Percentiles rank a stretch among this genome's conserved stretches.
Conservation (phyloP, 2,113 vertebrate genomes). For the Madoqua kirkii region DNA sequence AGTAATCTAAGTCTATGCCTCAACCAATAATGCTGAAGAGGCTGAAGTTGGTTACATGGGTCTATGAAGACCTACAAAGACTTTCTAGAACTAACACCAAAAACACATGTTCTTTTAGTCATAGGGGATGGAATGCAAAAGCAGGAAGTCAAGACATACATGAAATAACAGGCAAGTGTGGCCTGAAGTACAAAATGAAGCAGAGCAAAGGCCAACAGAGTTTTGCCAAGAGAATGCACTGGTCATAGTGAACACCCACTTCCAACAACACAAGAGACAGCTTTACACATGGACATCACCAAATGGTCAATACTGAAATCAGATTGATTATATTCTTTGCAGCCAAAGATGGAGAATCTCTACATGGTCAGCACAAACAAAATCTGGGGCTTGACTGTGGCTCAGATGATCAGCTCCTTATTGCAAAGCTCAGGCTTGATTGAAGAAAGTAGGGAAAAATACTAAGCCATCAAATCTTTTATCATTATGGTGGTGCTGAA, state of each 20-base stretch:
- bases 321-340: background rate
- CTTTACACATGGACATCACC: background rate
- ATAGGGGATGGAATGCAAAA: background rate
- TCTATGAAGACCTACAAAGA: background rate
- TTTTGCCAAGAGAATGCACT: background rate
- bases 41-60: background rate
- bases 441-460: background rate
- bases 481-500: background rate
- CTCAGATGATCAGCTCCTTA: background rate
- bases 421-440: background rate
- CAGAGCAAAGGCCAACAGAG: background rate
- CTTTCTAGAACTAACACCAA: background rate
- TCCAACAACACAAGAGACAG: background rate
- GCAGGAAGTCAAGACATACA: background rate
- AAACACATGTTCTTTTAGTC: background rate
- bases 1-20: background rate
- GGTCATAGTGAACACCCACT: background rate
- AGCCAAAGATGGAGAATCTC: background rate
- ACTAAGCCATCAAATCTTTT: background rate
- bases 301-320: background rate
- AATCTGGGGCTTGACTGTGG: background rate
- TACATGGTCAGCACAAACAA: background rate
- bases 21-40: background rate
- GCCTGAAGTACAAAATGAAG: background rate
- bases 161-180: background rate